A percentile compares a stretch with the other conserved stretches of the same genome.
phyloP scores from a whole-genome alignment of 2,888 invertebrate species.

The Tipula lateralis region DNA sequence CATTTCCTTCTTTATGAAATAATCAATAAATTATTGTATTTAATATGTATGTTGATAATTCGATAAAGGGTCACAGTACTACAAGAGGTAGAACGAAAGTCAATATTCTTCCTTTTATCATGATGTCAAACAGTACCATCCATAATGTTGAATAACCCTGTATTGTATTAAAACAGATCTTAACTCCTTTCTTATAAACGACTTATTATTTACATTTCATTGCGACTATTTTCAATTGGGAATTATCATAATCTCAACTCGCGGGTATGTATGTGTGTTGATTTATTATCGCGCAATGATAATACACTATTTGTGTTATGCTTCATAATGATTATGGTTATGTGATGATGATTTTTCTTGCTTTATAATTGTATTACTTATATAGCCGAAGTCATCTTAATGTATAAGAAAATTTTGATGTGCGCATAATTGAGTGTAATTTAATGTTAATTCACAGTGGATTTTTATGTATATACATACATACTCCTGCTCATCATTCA shows the following conservation, averaged over 20 bases:
- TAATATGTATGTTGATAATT: no score
- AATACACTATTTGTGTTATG: neutral
- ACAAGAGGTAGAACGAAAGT: no score
- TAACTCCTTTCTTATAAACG: neutral
- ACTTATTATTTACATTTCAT: neutral
- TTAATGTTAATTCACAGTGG: neutral
- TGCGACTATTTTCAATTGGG: neutral
- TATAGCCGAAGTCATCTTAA: neutral
- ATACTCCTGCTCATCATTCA: neutral
- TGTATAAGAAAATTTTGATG: neutral
- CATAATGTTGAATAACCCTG: no score
- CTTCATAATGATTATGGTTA: neutral
- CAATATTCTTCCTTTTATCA: no score
- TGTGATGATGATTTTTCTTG: neutral
- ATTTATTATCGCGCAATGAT: neutral
- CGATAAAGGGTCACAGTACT: no score
- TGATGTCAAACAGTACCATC: no score
- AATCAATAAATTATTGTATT: no score
- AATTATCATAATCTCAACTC: slow-evolving; percentile 1
- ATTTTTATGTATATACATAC: neutral
- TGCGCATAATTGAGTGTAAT: neutral
- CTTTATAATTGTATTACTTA: neutral
- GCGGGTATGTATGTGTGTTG: neutral
- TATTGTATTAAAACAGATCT: neutral
- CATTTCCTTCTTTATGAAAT: no score